Conservation (phyloP, 2,888 invertebrate genomes). For the Seira musarum region DNA sequence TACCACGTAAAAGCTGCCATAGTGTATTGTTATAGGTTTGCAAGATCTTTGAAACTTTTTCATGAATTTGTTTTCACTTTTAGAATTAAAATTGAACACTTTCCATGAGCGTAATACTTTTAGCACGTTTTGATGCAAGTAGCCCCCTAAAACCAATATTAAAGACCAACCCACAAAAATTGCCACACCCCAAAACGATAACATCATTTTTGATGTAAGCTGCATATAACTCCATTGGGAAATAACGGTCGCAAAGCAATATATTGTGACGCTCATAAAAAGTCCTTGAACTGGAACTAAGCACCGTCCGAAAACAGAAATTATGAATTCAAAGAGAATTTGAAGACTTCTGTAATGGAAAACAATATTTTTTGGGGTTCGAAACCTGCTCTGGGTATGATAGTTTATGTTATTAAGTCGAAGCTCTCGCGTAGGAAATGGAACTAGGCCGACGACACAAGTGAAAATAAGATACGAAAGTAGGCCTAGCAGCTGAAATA, state of each 20-base stretch:
- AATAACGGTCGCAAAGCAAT: no score
- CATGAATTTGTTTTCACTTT: not conserved
- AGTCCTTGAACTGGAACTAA: not conserved
- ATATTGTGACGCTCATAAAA: no score
- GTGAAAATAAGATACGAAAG: not conserved
- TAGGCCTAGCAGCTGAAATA: not conserved
- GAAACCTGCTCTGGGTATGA: not conserved
- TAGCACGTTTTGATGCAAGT: not conserved
- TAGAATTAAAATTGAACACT: not conserved
- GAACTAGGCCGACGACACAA: not conserved
- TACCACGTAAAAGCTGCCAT: not conserved
- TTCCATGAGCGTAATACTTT: not conserved
- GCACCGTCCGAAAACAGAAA: not conserved
- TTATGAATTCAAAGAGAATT: not conserved
- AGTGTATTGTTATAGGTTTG: not conserved
- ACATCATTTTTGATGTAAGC: no score
- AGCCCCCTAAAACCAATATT: no score
- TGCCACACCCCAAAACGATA: no score
- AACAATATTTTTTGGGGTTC: not conserved
- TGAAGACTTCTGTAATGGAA: not conserved
- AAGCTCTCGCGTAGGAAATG: not conserved
- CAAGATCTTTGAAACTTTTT: slow-evolving; percentile 17
- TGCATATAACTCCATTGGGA: no score
- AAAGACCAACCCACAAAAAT: no score
- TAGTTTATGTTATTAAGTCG: not conserved